A percentile compares a stretch with the other conserved stretches of the same genome.
Evolutionary conservation across 35 echinoderm and acorn worm genomes (phyloP).

Genomic region (Anneissia japonica): DNA sequence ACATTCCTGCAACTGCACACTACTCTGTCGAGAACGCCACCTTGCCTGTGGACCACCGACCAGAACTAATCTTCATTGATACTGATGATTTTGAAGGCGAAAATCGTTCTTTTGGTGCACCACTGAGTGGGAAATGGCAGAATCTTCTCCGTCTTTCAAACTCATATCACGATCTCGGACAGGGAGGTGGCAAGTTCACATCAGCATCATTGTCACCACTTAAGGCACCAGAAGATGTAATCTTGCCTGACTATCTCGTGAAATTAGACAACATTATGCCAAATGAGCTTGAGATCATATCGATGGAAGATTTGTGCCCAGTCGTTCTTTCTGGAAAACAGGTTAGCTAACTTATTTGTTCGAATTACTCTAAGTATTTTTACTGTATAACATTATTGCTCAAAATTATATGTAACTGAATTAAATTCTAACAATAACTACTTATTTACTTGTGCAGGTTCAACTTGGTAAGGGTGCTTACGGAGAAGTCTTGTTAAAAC

Average conservation of each 20-base stretch:
- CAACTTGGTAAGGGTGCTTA: neutral
- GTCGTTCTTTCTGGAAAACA: neutral
- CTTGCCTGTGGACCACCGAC: neutral
- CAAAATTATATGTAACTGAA: no score
- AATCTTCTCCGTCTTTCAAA: neutral
- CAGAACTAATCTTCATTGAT: neutral
- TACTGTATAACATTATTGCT: no score
- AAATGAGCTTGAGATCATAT: neutral
- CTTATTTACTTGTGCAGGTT: neutral
- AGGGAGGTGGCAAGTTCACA: neutral
- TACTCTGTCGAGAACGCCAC: neutral
- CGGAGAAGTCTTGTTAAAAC: neutral
- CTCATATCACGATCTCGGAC: neutral
- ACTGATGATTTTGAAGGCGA: neutral
- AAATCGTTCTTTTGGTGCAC: neutral
- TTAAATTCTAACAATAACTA: no score
- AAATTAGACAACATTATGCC: neutral
- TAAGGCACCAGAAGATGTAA: neutral
- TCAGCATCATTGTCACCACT: neutral
- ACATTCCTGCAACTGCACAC: no score
- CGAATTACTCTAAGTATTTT: no score
- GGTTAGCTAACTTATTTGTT: no score
- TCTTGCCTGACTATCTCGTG: neutral
- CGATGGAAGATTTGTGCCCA: neutral
- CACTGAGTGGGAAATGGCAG: neutral